Conservation (phyloP, 2,113 vertebrate genomes). For the Plestiodon gilberti region DNA sequence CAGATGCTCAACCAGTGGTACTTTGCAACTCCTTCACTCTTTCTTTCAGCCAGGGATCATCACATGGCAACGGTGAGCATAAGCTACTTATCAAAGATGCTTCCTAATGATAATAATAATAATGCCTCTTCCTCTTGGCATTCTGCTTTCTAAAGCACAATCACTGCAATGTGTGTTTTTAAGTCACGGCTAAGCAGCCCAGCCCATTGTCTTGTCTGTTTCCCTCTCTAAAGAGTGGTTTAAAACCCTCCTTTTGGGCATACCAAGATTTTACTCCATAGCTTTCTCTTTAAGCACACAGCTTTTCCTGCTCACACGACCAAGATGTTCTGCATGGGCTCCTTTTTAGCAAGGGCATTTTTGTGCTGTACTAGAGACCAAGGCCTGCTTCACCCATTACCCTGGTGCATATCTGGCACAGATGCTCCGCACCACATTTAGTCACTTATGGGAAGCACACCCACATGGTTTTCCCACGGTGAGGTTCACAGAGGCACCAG, state of each 20-base stretch:
- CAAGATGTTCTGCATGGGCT: background rate
- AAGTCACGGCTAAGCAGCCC: background rate
- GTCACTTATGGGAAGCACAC: background rate
- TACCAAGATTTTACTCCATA: background rate
- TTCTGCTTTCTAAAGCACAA: background rate
- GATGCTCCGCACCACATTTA: background rate
- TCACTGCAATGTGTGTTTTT: background rate
- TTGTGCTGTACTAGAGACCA: background rate
- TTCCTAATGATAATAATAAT: background rate
- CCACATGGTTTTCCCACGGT: background rate
- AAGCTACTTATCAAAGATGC: background rate
- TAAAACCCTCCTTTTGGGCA: background rate
- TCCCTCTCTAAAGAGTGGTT: background rate
- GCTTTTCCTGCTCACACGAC: background rate
- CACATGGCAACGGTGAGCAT: background rate
- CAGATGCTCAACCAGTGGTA: background rate
- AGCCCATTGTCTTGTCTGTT: background rate
- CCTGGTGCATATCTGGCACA: background rate
- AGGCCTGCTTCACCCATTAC: background rate
- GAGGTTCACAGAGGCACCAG: background rate
- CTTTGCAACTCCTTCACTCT: background rate
- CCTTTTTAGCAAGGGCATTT: background rate
- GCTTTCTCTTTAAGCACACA: background rate
- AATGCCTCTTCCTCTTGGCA: background rate
- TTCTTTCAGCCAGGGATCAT: background rate